These are phyloP conservation scores for Cantharis flavilabris DNA, from an alignment of 2,888 invertebrate species.

Conservation along the genomic window DNA sequence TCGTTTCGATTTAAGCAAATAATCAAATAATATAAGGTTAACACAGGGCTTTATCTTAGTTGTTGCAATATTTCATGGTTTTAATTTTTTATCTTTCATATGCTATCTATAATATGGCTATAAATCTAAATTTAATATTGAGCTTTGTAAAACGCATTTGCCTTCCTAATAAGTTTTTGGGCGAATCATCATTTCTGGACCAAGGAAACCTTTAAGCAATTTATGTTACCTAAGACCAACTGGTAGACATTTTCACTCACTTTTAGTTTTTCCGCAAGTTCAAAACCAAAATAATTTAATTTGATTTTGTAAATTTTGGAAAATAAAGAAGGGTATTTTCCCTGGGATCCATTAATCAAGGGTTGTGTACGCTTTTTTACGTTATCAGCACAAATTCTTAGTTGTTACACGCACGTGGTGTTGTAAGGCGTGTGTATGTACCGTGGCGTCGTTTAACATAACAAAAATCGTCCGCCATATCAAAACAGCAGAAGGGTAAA, in stretches of 20 bases:
- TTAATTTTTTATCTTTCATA: slow-evolving; percentile 15
- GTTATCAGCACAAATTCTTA: slow-evolving; percentile 37
- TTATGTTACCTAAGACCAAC: no score
- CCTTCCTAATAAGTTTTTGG: no score
- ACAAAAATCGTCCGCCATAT: slow-evolving; percentile 44
- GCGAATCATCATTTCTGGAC: no score
- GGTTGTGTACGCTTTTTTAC: slow-evolving; percentile 25
- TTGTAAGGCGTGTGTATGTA: slow-evolving; percentile 43
- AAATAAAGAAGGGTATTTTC: background rate
- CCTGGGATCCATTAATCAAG: slow-evolving; percentile 35
- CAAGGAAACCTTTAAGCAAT: no score
- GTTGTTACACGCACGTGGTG: slow-evolving; percentile 42
- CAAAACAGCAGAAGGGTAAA: slow-evolving; percentile 35
- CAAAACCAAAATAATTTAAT: background rate
- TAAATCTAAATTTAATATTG: background rate
- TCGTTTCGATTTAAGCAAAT: slow-evolving; percentile 9
- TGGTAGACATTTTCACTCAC: no score
- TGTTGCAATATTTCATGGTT: slow-evolving; percentile 32
- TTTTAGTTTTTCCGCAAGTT: background rate
- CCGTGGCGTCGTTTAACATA: slow-evolving; percentile 47
- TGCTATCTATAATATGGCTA: background rate
- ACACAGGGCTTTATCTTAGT: slow-evolving; percentile 22
- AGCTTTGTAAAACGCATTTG: background rate
- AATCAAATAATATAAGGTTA: slow-evolving; percentile 8
- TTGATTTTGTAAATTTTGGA: background rate